Evolutionary conservation across 2,113 vertebrate genomes (phyloP), one percentile per base, ranked within the genome.

Genomic region (Stigmatopora argus): DNA sequence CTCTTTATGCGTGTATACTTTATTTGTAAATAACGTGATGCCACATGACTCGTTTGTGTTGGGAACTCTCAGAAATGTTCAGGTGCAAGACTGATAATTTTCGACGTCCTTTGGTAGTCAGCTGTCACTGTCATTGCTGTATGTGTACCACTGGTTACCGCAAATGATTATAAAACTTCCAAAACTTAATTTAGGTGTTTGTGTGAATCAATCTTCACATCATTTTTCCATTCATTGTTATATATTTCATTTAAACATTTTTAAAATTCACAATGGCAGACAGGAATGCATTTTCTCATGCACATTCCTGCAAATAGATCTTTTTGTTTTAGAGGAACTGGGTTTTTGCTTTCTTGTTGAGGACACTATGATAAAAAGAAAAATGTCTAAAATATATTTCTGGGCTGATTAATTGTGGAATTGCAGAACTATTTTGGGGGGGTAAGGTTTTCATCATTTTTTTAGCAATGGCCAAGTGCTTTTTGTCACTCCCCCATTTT

Each of bases 141-240:
- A 13, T 60, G 35, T 60, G 23, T 11, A 69, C 61, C 31, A 59
- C 12, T 58, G 69, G 38, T 65, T 61, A 26, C 56, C 15, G 48
- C 57, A 69, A 64, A 75, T 52, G 60, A 65, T 71, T 63, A 72
- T 82, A 74, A 77, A 81, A 70, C 12, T 44, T 0, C 19, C 65
- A 63, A 74, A 55, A 11, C 11, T 23, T n/a, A 61, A 2, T 21
- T 14, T 57, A 31, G 21, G 23, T 64, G 8, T 64, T 49, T 44
- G 31, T 64, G 19, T 35, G 31, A 38, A 17, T 48, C 14, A 44
- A 3, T 44, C 5, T 14, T 15, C 19, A 23, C 51, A 13, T 52
- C 7, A 10, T 52, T 4, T 52, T 52, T 52, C 21, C 3, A 19
- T 21, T 53, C 21, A 53, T 23, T 53, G 19, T 23, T 23, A 9